Evolutionary conservation across 2,888 invertebrate genomes (phyloP), one percentile per base, ranked within the genome.

Genomic region (Phragmatobia fuliginosa): DNA sequence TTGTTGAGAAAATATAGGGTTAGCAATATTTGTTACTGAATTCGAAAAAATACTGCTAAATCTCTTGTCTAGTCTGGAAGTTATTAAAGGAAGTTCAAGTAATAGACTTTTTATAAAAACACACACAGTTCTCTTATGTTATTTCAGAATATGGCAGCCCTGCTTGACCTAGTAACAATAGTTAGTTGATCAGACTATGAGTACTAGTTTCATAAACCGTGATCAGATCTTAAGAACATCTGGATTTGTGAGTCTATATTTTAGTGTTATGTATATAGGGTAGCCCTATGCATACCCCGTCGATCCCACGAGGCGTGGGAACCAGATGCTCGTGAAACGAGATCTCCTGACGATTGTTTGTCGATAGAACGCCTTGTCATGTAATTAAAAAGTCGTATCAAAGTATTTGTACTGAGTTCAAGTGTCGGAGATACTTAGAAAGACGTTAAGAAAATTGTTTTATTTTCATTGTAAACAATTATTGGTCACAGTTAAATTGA

Each of bases 221-320:
- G 1, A 28, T 16, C 14, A 28, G 16, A 28, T 18, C 31, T 45
- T 59, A 16, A 59, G 11, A 59, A 33, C 31, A 33, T 59, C 41
- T 56, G 56, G 3, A 28, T 56, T n/a, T 56, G 2, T 16, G 16
- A 56, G 16, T 28, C 56, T 16, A 56, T 49, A 33, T 49, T 49
- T 45, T 16, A 66, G 28, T 28, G 36, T 64, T 45, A 36, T 38
- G 52, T 45, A 52, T 49, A 60, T 64, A 56, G 62, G 75, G 61
- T 65, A 65, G 71, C 72, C 78, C 74, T 76, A 65, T 66, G 62
- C 38, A 59, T 71, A 65, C 71, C 71, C 61, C 59, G 33, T 41
- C 56, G 33, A 71, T 86, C 87, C 83, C 87, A 85, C 85, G 84
- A 76, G 78, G 76, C 83, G 84, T 84, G 83, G 76, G 83, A 84